Evolutionary conservation across 1,140 invertebrate genomes (phyloP), one percentile per base, ranked within the genome.

Genomic region (Kradibia gibbosae): DNA sequence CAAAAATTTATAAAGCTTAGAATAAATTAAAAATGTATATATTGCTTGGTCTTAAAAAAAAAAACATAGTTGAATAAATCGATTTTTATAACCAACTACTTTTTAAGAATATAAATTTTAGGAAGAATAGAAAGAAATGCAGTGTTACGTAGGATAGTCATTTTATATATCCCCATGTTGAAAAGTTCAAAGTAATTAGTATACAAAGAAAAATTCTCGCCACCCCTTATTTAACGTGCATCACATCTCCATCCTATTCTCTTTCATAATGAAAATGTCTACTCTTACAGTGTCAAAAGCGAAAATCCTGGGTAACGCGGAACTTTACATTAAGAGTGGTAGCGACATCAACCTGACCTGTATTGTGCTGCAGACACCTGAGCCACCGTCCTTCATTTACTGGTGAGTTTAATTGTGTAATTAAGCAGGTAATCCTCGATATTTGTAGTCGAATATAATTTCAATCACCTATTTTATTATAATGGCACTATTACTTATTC

Each of bases 311-410:
- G 96, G 96, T 25, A 96, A 96, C 85, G 93, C 95, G 22, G 96
- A 97, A 89, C 92, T 97, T 83, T 96, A 95, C 92, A 95, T 97
- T 86, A 95, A 96, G 85, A 96, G 95, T 85, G 96, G 96, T 48
- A 96, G 95, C 85, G 96, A 97, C 92, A 97, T 98, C 88, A 97
- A 97, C 92, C 93, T 98, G 85, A 97, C 96, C 72, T 97, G 97
- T 91, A 93, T 96, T 82, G 96, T 97, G 10, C 93, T 94, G 83
- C 95, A 97, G 88, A 96, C 96, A 39, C 96, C 96, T 0, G 96
- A 96, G 83, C 96, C 96, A n/a, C 96, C 96, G 55, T 94, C 94
- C 85, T 97, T 96, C 91, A 97, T 98, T 89, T 96, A 97, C 90
- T 98, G 97, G 97, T 90, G 74, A 89, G 86, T 89, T 82, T 83